Percentiles rank a stretch among this genome's conserved stretches.
These are phyloP conservation scores for Tricholauxania praeusta DNA, from an alignment of 2,888 invertebrate species.

Conservation along the genomic window DNA sequence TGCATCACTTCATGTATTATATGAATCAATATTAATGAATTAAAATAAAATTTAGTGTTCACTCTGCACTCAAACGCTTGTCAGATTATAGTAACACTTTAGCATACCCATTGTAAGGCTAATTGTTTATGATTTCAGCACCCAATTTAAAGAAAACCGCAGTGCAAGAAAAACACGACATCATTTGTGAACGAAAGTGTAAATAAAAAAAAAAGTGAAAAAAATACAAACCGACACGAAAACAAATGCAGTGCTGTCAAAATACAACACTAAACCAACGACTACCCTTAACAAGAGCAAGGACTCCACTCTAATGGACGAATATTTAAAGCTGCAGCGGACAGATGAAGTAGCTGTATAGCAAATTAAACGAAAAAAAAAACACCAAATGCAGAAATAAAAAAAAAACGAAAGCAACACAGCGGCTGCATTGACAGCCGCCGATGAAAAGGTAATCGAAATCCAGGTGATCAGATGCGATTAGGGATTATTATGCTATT, in stretches of 20 bases:
- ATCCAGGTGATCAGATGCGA: slow-evolving; percentile 57
- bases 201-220: not conserved
- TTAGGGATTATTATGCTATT: slow-evolving; percentile 64
- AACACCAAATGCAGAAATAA: not conserved
- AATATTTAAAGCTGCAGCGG: slow-evolving; percentile 4
- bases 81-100: no score
- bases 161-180: slow-evolving; percentile 56
- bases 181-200: slow-evolving; percentile 38
- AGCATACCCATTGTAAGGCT: not conserved
- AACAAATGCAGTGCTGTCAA: slow-evolving; percentile 20
- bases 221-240: slow-evolving; percentile 1
- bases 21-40: no score
- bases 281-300: slow-evolving; percentile 7
- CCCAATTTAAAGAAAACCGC: slow-evolving; percentile 52
- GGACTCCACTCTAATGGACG: not conserved
- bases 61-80: no score
- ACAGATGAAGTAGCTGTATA: slow-evolving; percentile 16
- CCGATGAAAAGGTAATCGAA: slow-evolving; percentile 46
- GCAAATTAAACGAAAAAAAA: not conserved
- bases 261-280: slow-evolving; percentile 8
- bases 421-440: slow-evolving; percentile 39
- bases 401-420: slow-evolving; percentile 24
- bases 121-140: not conserved
- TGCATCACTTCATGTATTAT: no score
- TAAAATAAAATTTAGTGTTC: no score